Evolutionary conservation across 2,888 invertebrate genomes (phyloP).

Genomic region (Ommatoiulus sabulosus): DNA sequence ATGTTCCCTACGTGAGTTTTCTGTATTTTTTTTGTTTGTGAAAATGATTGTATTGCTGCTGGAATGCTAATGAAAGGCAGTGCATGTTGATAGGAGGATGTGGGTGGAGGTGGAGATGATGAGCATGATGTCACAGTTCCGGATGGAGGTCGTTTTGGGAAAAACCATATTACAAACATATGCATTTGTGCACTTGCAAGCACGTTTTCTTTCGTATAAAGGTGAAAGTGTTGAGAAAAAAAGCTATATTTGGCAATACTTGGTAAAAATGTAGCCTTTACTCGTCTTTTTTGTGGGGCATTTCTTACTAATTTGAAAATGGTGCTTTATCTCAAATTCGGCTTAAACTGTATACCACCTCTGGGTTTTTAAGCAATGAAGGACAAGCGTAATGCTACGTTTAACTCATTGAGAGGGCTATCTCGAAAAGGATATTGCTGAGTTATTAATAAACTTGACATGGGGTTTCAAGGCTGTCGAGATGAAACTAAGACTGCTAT

Average conservation of each 20-base stretch:
- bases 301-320: neutral
- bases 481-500: neutral
- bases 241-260: neutral
- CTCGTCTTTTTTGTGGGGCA: neutral
- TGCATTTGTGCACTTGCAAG: neutral
- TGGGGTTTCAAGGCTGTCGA: neutral
- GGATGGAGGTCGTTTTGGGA: conserved; percentile 28
- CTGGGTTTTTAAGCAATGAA: neutral
- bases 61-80: conserved; percentile 10
- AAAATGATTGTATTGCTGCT: neutral
- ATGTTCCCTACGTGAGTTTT: neutral
- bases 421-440: neutral
- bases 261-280: neutral
- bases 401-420: neutral
- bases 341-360: neutral
- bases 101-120: conserved; percentile 38
- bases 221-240: neutral
- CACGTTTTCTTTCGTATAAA: neutral
- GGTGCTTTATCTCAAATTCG: neutral
- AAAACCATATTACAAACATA: conserved; percentile 38
- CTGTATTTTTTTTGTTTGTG: neutral
- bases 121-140: conserved; percentile 49
- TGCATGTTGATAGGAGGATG: conserved; percentile 9
- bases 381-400: neutral
- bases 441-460: neutral